Base-by-base conservation (phyloP, 2,113 vertebrate genomes). In the Malurus cyaneus region DNA sequence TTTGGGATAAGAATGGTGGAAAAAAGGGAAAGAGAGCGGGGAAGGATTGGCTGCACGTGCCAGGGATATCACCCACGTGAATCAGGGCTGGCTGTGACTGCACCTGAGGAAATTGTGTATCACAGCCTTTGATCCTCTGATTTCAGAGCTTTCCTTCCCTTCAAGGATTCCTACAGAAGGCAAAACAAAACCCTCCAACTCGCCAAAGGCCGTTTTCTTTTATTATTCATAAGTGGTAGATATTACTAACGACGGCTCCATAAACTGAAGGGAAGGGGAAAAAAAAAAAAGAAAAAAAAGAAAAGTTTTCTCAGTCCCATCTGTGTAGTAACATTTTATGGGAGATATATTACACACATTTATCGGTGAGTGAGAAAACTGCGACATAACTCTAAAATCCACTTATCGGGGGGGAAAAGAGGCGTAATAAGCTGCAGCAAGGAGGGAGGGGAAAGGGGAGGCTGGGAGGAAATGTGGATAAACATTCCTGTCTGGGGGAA, bases 221-320 rank as follows among this genome's bases (percentile, higher is more conserved):
- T 95, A 94, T 94, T 96, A 92, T 96, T 96, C 89, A 86, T 95
- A 92, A 95, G 94, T 80, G 88, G 80, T 64, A 84, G 89, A 69
- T 93, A 88, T 96, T 95, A 84, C 88, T 91, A 91, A 95, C 4
- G 11, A 61, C 44, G n/a, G 83, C 73, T 93, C 86, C 83, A 95
- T 93, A 94, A 94, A 95, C 73, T 66, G 78, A 18, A 16, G 24
- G 21, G 18, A 13, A 15, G 21, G 11, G 5, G 23, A 12, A 3
- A 11, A 4, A 29, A 41, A 56, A 29, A 23, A 46, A 26, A 41
- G 32, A 32, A 5, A 11, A n/a, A 26, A 19, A 18, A 19, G 47
- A 36, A 54, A 92, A 88, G 28, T 93, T 95, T 88, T n/a, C 76
- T 78, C 65, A 31, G 90, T 92, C 94, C 94, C 73, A 91, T 94